phyloP scores from a whole-genome alignment of 2,888 invertebrate species.

The Scaptodrosophila latifasciaeformis region DNA sequence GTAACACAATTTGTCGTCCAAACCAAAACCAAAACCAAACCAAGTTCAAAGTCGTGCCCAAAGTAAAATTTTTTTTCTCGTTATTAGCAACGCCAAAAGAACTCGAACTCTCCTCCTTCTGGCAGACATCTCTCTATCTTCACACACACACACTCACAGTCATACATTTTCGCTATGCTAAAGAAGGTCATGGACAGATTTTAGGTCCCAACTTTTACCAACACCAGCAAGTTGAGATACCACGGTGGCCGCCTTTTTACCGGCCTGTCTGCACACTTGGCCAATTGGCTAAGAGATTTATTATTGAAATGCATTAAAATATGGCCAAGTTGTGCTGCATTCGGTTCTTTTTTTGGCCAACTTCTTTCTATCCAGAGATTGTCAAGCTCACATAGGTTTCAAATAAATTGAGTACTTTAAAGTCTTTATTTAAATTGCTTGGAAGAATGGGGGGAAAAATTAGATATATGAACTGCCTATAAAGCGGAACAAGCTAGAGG shows the following conservation, averaged over 20 bases:
- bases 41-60: conserved; percentile 70
- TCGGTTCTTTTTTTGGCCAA: no score
- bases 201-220: conserved; percentile 33
- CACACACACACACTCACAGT: no score
- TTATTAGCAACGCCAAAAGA: conserved; percentile 38
- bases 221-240: neutral
- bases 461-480: no score
- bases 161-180: no score
- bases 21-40: neutral
- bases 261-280: conserved; percentile 36
- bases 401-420: no score
- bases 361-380: no score
- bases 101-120: conserved; percentile 27
- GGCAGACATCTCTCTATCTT: conserved; percentile 4
- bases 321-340: conserved; percentile 34
- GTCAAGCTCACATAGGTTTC: no score
- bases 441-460: no score
- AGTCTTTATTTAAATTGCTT: no score
- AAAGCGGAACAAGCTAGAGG: no score
- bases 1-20: conserved; percentile 50
- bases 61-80: conserved; percentile 49
- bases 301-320: conserved; percentile 67
- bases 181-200: conserved; percentile 69
- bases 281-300: conserved; percentile 65
- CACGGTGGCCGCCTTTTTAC: neutral